Evolutionary conservation across 1,140 invertebrate genomes (phyloP).

Genomic region (Drosophila ananassae): DNA sequence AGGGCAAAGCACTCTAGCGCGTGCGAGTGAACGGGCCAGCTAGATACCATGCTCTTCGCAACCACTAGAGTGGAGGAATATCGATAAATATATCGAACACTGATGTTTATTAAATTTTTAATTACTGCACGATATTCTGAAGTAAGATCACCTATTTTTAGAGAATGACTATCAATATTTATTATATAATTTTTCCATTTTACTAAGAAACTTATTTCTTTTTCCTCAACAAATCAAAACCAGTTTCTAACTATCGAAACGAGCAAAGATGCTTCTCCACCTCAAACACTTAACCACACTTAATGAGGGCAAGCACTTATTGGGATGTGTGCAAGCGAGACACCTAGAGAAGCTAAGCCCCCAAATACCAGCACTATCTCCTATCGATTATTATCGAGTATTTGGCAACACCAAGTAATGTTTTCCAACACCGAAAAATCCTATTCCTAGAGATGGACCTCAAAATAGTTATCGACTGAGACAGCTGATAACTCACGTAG

Average conservation of each 20-base stretch:
- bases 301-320: neutral
- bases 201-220: neutral
- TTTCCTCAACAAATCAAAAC: neutral
- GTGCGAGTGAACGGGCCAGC: conserved; percentile 52
- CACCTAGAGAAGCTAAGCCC: neutral
- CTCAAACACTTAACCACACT: neutral
- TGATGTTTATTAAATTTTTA: neutral
- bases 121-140: neutral
- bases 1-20: conserved; percentile 71
- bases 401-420: neutral
- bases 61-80: neutral
- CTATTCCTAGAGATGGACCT: neutral
- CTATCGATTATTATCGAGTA: neutral
- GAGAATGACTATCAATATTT: neutral
- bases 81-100: neutral
- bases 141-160: neutral
- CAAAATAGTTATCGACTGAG: neutral
- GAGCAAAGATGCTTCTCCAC: neutral
- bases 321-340: neutral
- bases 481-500: conserved; percentile 34
- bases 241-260: neutral
- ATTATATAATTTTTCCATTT: neutral
- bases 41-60: conserved; percentile 5
- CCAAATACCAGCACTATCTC: neutral
- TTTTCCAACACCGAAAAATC: neutral